phyloP scores from a whole-genome alignment of 2,113 vertebrate genomes.

The Nasalis larvatus region DNA sequence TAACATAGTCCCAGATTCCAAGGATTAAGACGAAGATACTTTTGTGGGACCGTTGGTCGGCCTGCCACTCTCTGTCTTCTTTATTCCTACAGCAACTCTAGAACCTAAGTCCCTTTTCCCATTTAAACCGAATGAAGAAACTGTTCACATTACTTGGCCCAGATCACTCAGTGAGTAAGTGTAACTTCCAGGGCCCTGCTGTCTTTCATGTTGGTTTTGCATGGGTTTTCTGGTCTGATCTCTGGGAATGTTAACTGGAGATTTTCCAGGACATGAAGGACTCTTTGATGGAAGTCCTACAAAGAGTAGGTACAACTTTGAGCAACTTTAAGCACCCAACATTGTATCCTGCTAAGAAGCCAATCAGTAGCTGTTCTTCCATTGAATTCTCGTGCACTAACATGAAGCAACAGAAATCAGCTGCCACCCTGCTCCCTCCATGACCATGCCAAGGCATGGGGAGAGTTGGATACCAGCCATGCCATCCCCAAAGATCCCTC shows the following conservation, averaged over 20 bases:
- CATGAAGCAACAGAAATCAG: background rate
- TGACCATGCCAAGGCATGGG: background rate
- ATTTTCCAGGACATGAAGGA: background rate
- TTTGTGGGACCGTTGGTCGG: background rate
- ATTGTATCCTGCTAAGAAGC: background rate
- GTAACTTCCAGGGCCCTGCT: background rate
- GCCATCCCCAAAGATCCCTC: background rate
- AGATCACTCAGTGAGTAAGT: background rate
- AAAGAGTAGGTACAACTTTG: too few relatives aligned
- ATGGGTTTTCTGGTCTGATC: background rate
- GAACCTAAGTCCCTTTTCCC: background rate
- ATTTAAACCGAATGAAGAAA: background rate
- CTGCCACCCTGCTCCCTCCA: background rate
- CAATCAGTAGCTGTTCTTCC: too few relatives aligned
- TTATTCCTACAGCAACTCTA: background rate
- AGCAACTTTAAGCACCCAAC: background rate
- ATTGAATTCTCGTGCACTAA: rapidly evolving
- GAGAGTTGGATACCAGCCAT: rapidly evolving
- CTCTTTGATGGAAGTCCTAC: background rate
- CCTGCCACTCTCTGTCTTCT: too few relatives aligned
- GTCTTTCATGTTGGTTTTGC: background rate
- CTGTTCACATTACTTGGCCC: background rate
- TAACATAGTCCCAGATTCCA: too few relatives aligned
- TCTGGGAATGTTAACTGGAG: background rate
- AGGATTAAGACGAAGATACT: background rate